Evolutionary conservation across 2,888 invertebrate genomes (phyloP).

Genomic region (Hemistola chrysoprasaria): DNA sequence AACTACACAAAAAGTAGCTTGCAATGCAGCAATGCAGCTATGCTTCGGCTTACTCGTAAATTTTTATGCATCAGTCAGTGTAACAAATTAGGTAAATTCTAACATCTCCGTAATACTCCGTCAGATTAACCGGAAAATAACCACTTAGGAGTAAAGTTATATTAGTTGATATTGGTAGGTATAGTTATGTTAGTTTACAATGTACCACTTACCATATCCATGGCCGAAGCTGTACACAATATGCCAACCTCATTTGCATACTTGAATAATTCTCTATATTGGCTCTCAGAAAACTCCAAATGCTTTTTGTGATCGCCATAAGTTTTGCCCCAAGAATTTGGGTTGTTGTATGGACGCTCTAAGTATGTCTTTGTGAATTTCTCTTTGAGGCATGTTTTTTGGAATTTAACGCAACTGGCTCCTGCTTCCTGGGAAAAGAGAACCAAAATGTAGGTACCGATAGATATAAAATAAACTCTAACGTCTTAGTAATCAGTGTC

Average conservation of each 20-base stretch:
- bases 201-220: constrained; percentile 85
- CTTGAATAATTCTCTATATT: constrained; percentile 84
- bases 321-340: constrained; percentile 89
- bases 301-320: constrained; percentile 90
- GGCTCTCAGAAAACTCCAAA: constrained; percentile 87
- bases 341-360: constrained; percentile 81
- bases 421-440: constrained; percentile 85
- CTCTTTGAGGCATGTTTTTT: constrained; percentile 87
- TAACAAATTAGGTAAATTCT: no score
- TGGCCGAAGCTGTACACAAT: constrained; percentile 89
- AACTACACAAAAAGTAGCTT: no score
- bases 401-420: constrained; percentile 92
- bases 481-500: not conserved
- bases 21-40: no score
- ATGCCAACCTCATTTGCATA: constrained; percentile 85
- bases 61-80: no score
- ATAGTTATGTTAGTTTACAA: no score
- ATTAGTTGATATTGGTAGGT: no score
- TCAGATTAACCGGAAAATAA: no score
- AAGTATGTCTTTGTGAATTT: constrained; percentile 88
- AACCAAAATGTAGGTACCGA: no score
- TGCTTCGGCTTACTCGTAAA: no score
- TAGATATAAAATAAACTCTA: no score
- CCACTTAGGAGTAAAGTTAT: no score
- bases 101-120: no score